Percentiles rank a stretch among this genome's conserved stretches.
Conservation (phyloP, 23 tunicate genomes). For the Halocynthia roretzi region DNA sequence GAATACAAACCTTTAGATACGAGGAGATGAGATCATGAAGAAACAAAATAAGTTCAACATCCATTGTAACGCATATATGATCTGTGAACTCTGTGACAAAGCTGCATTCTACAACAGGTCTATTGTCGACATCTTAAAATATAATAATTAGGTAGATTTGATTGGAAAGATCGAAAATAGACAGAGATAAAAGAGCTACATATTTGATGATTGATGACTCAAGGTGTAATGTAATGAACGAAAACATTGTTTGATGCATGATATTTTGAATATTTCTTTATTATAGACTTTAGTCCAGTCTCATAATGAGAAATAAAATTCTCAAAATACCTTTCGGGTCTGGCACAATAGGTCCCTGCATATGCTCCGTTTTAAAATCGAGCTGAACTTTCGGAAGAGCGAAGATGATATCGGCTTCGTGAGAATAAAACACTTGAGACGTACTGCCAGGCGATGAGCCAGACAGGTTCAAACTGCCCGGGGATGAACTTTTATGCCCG, state of each 20-base stretch:
- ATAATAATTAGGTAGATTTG: neutral
- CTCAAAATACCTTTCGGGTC: conserved; percentile 30
- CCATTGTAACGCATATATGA: conserved; percentile 90
- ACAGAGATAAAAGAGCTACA: too few relatives aligned
- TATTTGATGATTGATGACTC: neutral
- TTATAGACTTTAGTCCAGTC: neutral
- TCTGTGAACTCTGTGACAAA: conserved; percentile 91
- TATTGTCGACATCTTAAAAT: conserved; percentile 34
- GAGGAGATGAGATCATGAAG: conserved; percentile 77
- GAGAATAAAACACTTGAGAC: conserved; percentile 32
- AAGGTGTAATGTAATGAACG: neutral
- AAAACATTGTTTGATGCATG: too few relatives aligned
- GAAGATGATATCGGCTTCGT: conserved; percentile 79
- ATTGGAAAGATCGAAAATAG: too few relatives aligned
- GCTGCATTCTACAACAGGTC: conserved; percentile 76
- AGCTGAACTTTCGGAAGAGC: conserved; percentile 88
- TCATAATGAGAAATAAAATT: neutral
- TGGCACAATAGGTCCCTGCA: conserved; percentile 69
- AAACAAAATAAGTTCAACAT: conserved; percentile 81
- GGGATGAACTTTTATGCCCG: neutral
- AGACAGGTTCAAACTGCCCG: neutral
- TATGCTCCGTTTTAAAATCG: conserved; percentile 85
- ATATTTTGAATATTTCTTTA: neutral
- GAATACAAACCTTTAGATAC: conserved; percentile 49
- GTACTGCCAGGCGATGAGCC: neutral